phyloP scores from a whole-genome alignment of 2,797 vertebrate genomes.

The Hypotaenidia philippensis region DNA sequence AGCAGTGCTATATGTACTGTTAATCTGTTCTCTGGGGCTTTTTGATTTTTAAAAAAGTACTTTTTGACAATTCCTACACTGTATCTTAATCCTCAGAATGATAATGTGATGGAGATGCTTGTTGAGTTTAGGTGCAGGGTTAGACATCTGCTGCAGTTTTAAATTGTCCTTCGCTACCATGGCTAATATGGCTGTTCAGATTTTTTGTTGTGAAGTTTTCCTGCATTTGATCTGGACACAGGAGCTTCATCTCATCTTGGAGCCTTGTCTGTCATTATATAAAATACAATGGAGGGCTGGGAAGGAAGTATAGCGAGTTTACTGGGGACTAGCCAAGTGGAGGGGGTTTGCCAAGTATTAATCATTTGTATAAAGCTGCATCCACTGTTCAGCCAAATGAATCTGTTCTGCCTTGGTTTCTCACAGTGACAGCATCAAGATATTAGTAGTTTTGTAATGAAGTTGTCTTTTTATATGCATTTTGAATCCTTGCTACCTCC shows the following conservation, averaged over 20 bases:
- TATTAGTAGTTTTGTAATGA: neutral
- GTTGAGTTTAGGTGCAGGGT: neutral
- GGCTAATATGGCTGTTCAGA: neutral
- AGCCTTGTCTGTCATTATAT: neutral
- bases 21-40: neutral
- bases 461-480: slow-evolving; percentile 3
- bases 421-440: slow-evolving; percentile 51
- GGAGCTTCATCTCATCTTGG: slow-evolving; percentile 36
- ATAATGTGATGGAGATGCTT: neutral
- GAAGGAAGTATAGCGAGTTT: slow-evolving; percentile 61
- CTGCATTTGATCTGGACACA: neutral
- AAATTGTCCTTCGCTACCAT: neutral
- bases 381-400: slow-evolving; percentile 57
- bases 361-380: slow-evolving; percentile 63
- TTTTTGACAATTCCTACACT: neutral
- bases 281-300: slow-evolving; percentile 51
- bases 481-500: neutral
- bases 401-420: slow-evolving; percentile 61
- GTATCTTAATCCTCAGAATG: neutral
- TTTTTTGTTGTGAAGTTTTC: neutral
- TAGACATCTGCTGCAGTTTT: neutral
- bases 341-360: slow-evolving; percentile 66
- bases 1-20: neutral
- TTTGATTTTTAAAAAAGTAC: neutral
- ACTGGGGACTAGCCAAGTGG: slow-evolving; percentile 53